These are phyloP conservation scores for Ciconia maguari DNA, from an alignment of 2,113 vertebrate genomes.

Conservation along the genomic window DNA sequence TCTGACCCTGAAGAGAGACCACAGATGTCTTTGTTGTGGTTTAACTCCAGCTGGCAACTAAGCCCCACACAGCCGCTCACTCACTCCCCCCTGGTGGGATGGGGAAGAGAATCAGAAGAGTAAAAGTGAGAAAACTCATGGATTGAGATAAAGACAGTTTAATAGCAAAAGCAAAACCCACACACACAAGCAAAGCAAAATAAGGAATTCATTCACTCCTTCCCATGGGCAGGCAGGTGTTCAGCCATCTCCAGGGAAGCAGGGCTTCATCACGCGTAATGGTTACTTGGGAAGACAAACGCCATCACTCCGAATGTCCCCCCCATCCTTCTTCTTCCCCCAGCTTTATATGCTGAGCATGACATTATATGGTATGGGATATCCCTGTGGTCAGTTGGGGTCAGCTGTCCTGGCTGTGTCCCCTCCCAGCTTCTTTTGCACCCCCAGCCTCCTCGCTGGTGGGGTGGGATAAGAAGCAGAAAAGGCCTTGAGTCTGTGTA, in stretches of 20 bases:
- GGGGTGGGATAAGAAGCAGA: neutral
- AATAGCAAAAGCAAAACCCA: neutral
- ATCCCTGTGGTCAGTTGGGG: neutral
- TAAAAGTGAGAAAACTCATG: neutral
- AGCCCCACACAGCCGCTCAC: neutral
- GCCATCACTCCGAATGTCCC: neutral
- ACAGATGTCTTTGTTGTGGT: neutral
- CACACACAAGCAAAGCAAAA: neutral
- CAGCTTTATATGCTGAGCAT: neutral
- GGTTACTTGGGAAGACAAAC: neutral
- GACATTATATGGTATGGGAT: neutral
- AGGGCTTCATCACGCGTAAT: neutral
- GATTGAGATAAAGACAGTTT: neutral
- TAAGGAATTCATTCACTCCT: neutral
- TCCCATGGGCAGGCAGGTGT: neutral
- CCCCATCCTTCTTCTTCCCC: neutral
- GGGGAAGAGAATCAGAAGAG: neutral
- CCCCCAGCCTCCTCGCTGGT: neutral
- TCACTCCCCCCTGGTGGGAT: neutral
- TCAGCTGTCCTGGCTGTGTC: neutral
- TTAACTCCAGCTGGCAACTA: neutral
- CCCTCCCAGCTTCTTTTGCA: neutral
- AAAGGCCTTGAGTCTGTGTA: neutral
- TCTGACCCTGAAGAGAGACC: neutral
- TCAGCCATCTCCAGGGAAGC: neutral